phyloP scores from a whole-genome alignment of 2,797 vertebrate genomes.

The Limnodromus scolopaceus region DNA sequence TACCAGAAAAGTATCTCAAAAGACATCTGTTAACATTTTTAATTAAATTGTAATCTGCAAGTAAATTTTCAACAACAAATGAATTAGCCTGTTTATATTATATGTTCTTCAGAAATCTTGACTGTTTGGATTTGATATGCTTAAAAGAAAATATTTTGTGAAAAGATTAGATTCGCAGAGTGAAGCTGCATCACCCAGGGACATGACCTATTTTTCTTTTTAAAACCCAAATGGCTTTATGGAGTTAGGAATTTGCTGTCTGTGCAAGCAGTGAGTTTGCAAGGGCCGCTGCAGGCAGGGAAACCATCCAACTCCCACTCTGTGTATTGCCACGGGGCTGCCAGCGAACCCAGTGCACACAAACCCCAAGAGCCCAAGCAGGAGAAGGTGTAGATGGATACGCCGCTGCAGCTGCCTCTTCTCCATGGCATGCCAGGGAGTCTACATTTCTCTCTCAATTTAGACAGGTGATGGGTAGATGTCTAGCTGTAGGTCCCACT shows the following conservation, averaged over 20 bases:
- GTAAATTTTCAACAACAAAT: background rate
- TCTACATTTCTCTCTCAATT: background rate
- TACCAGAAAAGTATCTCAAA: background rate
- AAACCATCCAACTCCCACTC: background rate
- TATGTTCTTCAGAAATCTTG: background rate
- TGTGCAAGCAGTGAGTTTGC: background rate
- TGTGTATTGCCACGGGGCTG: fast-evolving
- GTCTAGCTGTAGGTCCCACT: background rate
- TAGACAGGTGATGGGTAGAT: background rate
- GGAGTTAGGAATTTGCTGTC: background rate
- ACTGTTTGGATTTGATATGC: background rate
- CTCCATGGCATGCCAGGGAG: background rate
- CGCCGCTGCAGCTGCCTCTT: background rate
- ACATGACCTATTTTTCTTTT: background rate
- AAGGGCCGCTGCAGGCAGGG: background rate
- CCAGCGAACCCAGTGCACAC: fast-evolving
- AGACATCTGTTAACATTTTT: background rate
- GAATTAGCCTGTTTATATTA: background rate
- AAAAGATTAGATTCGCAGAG: background rate
- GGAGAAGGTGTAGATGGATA: background rate
- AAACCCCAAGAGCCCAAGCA: background rate
- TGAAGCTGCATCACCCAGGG: background rate
- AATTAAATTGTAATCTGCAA: background rate
- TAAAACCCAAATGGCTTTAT: background rate
- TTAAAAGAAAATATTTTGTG: background rate